A percentile compares a stretch with the other conserved stretches of the same genome.
Evolutionary conservation across 2,888 invertebrate species (phyloP).

Genomic region (Imbricaverruca yamaguchii): DNA sequence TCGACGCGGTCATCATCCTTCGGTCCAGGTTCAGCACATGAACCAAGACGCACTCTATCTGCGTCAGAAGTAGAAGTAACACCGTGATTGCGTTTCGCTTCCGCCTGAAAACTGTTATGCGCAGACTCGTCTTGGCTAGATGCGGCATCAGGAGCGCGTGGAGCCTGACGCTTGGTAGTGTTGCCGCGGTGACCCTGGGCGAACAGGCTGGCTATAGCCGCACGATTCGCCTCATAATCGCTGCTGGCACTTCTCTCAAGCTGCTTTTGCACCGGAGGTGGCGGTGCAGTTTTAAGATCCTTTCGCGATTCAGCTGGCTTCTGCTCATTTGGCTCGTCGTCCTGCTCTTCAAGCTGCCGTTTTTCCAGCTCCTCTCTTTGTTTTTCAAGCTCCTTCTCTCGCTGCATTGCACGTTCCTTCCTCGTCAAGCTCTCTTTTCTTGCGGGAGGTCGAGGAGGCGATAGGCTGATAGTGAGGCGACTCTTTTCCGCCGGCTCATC

Average conservation of each 20-base stretch:
- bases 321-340: background rate
- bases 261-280: background rate
- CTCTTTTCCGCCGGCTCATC: background rate
- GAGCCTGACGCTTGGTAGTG: background rate
- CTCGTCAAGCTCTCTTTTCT: background rate
- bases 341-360: background rate
- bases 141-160: background rate
- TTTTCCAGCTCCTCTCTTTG: constrained; percentile 11
- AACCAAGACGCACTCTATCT: no score
- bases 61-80: no score
- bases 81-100: background rate
- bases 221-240: constrained; percentile 1
- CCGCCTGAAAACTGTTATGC: background rate
- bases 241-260: background rate
- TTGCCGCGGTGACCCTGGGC: background rate
- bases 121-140: background rate
- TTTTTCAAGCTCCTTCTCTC: constrained; percentile 2
- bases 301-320: background rate
- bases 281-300: background rate
- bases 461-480: background rate
- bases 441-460: background rate
- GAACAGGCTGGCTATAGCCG: background rate
- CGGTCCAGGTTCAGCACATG: no score
- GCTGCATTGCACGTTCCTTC: background rate
- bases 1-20: no score